Evolutionary conservation across 1,140 invertebrate species (phyloP).

Genomic region (Zelostemma sp.): DNA sequence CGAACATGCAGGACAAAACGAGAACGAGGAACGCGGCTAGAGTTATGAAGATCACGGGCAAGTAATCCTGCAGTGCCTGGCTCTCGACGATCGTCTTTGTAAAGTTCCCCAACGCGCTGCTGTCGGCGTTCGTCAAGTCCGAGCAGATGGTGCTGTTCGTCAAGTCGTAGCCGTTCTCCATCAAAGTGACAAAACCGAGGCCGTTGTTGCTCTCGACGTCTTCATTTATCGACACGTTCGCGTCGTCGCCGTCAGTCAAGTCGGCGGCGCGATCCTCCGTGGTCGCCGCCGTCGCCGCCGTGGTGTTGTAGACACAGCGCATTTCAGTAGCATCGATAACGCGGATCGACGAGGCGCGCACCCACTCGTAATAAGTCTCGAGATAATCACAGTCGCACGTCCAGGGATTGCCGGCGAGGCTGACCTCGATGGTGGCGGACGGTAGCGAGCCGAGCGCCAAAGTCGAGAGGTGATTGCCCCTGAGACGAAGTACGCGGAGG

Average conservation of each 20-base stretch:
- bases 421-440: conserved; percentile 72
- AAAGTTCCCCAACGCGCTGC: conserved; percentile 74
- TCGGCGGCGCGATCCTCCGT: conserved; percentile 71
- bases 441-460: conserved; percentile 83
- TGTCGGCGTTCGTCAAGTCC: conserved; percentile 76
- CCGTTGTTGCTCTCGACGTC: conserved; percentile 34
- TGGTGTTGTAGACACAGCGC: conserved; percentile 74
- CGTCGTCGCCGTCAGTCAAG: conserved; percentile 72
- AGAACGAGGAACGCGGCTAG: conserved; percentile 79
- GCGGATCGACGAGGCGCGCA: conserved; percentile 72
- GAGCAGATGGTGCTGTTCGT: conserved; percentile 67
- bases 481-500: conserved; percentile 79
- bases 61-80: conserved; percentile 82
- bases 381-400: conserved; percentile 89
- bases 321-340: conserved; percentile 76
- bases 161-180: conserved; percentile 29
- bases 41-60: conserved; percentile 82
- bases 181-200: conserved; percentile 1
- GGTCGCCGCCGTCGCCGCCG: no score
- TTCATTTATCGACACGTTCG: conserved; percentile 48
- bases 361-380: conserved; percentile 84
- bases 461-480: conserved; percentile 81
- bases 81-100: conserved; percentile 80
- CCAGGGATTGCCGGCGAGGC: conserved; percentile 86
- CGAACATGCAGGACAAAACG: conserved; percentile 77